Percentiles rank a stretch among this genome's conserved stretches.
These are phyloP conservation scores for Bombus pascuorum DNA, from an alignment of 1,140 invertebrate genomes.

Conservation along the genomic window DNA sequence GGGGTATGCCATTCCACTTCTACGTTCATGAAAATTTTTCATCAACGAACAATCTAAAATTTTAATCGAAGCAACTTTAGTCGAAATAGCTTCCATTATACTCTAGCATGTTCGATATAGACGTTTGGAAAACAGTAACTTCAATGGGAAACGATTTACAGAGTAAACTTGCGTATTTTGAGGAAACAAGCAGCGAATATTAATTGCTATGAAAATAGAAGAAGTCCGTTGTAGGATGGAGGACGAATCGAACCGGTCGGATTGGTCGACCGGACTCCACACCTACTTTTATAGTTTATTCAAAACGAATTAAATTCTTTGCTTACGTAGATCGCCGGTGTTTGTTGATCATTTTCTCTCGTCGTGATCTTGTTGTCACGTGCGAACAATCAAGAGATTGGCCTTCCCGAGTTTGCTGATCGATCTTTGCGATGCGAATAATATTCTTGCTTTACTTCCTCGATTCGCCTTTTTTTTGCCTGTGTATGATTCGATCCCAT, in stretches of 20 bases:
- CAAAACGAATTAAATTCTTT: slow-evolving; percentile 43
- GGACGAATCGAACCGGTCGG: slow-evolving; percentile 76
- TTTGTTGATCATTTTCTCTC: slow-evolving; percentile 16
- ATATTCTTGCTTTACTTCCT: background rate
- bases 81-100: background rate
- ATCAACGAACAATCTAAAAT: no score
- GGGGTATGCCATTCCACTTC: no score
- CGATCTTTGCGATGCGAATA: background rate
- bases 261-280: slow-evolving; percentile 79
- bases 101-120: background rate
- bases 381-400: background rate
- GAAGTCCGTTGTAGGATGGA: slow-evolving; percentile 68
- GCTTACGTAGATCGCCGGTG: slow-evolving; percentile 44
- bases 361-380: background rate
- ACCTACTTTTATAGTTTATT: slow-evolving; percentile 79
- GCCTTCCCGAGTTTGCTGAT: background rate
- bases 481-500: background rate
- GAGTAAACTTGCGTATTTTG: background rate
- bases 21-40: no score
- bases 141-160: background rate
- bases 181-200: background rate
- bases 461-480: background rate
- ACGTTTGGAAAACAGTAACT: background rate
- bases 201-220: slow-evolving; percentile 65
- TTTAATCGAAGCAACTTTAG: no score